Base-by-base conservation (phyloP, 2,113 vertebrate genomes). In the Chaetodon auriga region DNA sequence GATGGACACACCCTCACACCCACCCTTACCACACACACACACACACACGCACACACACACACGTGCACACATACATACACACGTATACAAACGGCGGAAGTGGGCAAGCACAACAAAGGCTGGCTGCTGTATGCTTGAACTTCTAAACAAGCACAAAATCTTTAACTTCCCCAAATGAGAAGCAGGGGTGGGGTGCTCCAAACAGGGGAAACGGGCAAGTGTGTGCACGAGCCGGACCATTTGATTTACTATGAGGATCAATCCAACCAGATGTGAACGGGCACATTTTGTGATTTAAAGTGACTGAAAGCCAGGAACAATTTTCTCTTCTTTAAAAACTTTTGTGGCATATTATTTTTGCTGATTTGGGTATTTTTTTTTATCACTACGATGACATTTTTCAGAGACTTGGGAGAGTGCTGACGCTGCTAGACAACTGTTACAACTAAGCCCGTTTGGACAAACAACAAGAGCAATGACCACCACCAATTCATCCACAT, bases 121-220 rank as follows among this genome's bases (percentile, higher is more conserved):
- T 68, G 70, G 57, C 71, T 72, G 81, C 68, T 81, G 51, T 63
- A 77, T 76, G 87, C 85, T 91, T 87, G 36, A 85, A 76, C 80
- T 75, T 86, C 57, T 84, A 84, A 88, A 91, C 78, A 84, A 87
- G 78, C 55, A 78, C 57, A 71, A 64, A 75, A 81, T 77, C 58
- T 91, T 90, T 65, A 89, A 92, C 89, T 90, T 92, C 86, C 84
- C 82, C 41, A 92, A 87, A 90, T 75, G 68, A 86, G 78, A 87
- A 82, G 66, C 80, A 87, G 68, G 62, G 75, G 57, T 71, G 72
- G 84, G 64, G 86, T 82, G 78, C 57, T 78, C 49, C 41, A 76
- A 69, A 78, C 72, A 80, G 74, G 71, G 84, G 80, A 81, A 92
- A 87, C 46, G 78, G 63, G 63, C 49, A 86, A 77, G 51, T 58